Evolutionary conservation across 2,888 invertebrate genomes (phyloP).

Genomic region (Argynnis bischoffii): DNA sequence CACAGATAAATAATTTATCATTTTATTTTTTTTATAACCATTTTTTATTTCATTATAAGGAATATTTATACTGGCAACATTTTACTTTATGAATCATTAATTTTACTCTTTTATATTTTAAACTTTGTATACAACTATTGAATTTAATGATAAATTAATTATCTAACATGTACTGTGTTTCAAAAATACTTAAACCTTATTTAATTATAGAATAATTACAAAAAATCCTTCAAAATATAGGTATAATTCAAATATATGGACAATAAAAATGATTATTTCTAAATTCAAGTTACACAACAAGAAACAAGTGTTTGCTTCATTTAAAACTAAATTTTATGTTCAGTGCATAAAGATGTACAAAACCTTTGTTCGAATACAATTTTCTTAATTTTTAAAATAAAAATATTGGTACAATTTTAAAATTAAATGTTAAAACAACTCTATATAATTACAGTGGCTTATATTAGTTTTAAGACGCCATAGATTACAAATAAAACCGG

Average conservation of each 20-base stretch:
- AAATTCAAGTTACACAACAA: conserved; percentile 7
- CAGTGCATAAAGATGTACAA: conserved; percentile 3
- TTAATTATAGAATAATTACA: conserved; percentile 1
- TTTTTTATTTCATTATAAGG: background rate
- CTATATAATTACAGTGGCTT: conserved; percentile 2
- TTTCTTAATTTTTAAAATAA: conserved; percentile 2
- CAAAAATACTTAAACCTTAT: conserved; percentile 12
- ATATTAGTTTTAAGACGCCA: too few relatives aligned
- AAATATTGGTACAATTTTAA: conserved; percentile 8
- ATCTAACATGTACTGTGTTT: conserved; percentile 7
- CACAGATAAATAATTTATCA: conserved; percentile 21
- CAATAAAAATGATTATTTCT: background rate
- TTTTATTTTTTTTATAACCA: conserved; percentile 1
- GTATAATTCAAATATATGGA: conserved; percentile 17
- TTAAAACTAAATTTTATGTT: background rate
- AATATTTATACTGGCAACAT: conserved; percentile 10
- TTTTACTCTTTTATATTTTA: background rate
- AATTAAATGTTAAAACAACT: conserved; percentile 1
- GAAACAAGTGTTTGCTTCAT: background rate
- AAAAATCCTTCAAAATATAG: conserved; percentile 8
- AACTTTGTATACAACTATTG: background rate
- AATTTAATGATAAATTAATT: conserved; percentile 12
- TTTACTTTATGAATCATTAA: background rate
- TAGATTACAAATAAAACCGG: too few relatives aligned
- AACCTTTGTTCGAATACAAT: background rate